These are phyloP conservation scores for Agrotis clavis DNA, from an alignment of 2,888 invertebrate genomes.

Conservation along the genomic window DNA sequence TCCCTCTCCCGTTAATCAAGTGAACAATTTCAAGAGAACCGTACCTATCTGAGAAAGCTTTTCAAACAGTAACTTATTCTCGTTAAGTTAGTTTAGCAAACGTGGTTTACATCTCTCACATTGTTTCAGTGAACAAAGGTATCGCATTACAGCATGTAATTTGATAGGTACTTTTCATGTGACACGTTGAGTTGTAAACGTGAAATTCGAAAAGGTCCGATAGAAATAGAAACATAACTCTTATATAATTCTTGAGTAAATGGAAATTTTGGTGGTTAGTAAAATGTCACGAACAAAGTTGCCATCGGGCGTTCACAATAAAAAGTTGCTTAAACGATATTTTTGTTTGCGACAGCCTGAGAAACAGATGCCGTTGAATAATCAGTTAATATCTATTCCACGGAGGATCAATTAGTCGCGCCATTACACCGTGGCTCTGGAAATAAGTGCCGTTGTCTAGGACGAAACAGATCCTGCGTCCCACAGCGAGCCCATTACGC, in stretches of 20 bases:
- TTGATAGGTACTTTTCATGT: slow-evolving; percentile 48
- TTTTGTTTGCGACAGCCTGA: slow-evolving; percentile 62
- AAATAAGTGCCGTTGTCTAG: slow-evolving; percentile 79
- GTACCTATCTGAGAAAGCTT: slow-evolving; percentile 75
- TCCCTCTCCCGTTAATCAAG: slow-evolving; percentile 75
- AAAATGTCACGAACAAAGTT: slow-evolving; percentile 39
- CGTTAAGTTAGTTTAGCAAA: slow-evolving; percentile 72
- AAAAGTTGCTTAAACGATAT: slow-evolving; percentile 49
- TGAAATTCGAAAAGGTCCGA: slow-evolving; percentile 9
- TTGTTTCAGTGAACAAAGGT: slow-evolving; percentile 62
- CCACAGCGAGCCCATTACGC: slow-evolving; percentile 78
- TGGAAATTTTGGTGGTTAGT: slow-evolving; percentile 35
- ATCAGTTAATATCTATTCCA: slow-evolving; percentile 76
- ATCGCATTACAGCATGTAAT: slow-evolving; percentile 54
- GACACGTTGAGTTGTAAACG: background rate
- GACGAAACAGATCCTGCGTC: slow-evolving; percentile 75
- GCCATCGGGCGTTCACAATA: slow-evolving; percentile 26
- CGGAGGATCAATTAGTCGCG: slow-evolving; percentile 76
- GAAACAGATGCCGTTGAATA: slow-evolving; percentile 76
- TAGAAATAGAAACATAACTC: slow-evolving; percentile 6
- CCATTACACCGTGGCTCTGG: slow-evolving; percentile 84
- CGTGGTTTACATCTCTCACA: slow-evolving; percentile 61
- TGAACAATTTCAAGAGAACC: slow-evolving; percentile 74
- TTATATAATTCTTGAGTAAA: slow-evolving; percentile 36
- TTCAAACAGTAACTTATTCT: slow-evolving; percentile 81